phyloP scores from a whole-genome alignment of 2,888 invertebrate species.

The Acleris cristana region DNA sequence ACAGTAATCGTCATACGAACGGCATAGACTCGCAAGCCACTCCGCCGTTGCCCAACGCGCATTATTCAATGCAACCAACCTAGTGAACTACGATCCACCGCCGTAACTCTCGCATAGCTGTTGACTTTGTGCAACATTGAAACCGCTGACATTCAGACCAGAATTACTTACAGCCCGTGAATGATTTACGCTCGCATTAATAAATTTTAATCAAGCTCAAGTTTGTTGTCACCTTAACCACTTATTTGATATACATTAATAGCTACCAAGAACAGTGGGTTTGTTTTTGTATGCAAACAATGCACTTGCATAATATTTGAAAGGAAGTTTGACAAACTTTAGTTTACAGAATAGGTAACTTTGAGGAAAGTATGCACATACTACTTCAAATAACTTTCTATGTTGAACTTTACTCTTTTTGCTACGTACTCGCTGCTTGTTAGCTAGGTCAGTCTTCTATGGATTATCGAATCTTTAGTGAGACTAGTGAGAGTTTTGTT shows the following conservation, averaged over 20 bases:
- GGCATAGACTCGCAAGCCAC: background rate
- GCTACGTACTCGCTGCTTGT: constrained; percentile 24
- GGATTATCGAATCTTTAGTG: constrained; percentile 18
- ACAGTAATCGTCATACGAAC: too few species aligned
- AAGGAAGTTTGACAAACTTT: constrained; percentile 30
- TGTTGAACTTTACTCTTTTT: constrained; percentile 27
- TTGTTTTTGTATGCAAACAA: constrained; percentile 20
- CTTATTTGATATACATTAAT: constrained; percentile 21
- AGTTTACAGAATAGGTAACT: constrained; percentile 10
- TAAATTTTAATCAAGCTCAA: constrained; percentile 36
- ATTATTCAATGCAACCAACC: constrained; percentile 35
- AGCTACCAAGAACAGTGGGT: constrained; percentile 10
- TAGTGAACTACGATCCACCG: constrained; percentile 32
- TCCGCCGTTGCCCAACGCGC: constrained; percentile 11
- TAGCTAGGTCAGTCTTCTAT: constrained; percentile 29
- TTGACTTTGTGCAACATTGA: constrained; percentile 32
- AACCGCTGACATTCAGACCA: constrained; percentile 34
- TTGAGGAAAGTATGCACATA: constrained; percentile 24
- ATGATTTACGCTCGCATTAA: constrained; percentile 18
- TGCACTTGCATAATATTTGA: constrained; percentile 21
- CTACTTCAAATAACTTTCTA: constrained; percentile 30
- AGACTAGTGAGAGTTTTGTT: constrained; percentile 17
- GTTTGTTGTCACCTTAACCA: constrained; percentile 22
- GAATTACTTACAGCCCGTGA: constrained; percentile 20
- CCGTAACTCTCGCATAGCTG: constrained; percentile 26